Percentiles rank a stretch among this genome's conserved stretches.
These are phyloP conservation scores for Trichogramma evanescens DNA, from an alignment of 2,888 invertebrate species.

Conservation along the genomic window DNA sequence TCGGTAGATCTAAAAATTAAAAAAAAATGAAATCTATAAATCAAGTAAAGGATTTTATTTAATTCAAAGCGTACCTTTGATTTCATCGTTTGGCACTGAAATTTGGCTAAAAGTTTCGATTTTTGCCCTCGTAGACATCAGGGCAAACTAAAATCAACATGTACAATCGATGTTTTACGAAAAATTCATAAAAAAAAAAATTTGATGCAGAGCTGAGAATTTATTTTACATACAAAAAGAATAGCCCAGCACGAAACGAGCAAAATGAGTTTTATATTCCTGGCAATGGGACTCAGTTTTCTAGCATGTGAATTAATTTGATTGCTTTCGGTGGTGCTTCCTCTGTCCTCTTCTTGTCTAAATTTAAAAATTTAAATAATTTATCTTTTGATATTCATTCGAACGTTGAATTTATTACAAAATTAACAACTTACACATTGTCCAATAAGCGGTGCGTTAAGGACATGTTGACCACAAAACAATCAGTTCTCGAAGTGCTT, in stretches of 20 bases:
- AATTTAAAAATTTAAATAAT: not conserved
- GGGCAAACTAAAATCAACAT: conserved; percentile 45
- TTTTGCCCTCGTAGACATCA: conserved; percentile 65
- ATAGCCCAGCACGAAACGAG: conserved; percentile 60
- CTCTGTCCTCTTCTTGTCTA: conserved; percentile 18
- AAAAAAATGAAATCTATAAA: not conserved
- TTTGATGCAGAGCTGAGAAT: not conserved
- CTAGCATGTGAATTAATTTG: conserved; percentile 15
- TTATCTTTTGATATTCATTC: no score
- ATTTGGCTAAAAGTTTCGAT: conserved; percentile 57
- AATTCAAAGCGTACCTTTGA: conserved; percentile 48
- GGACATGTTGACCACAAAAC: conserved; percentile 34
- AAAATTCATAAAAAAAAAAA: not conserved
- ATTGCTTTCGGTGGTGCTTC: conserved; percentile 2
- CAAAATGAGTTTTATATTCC: conserved; percentile 52
- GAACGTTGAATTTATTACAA: not conserved
- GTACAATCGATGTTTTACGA: not conserved
- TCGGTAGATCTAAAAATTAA: not conserved
- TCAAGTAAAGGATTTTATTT: not conserved
- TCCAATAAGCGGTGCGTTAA: conserved; percentile 19
- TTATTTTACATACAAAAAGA: conserved; percentile 51
- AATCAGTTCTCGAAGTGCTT: conserved; percentile 24
- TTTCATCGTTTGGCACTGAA: conserved; percentile 52
- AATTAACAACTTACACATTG: conserved; percentile 22
- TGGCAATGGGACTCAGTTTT: conserved; percentile 25